Conservation (phyloP, 2,797 vertebrate genomes). For the Morelia viridis region DNA sequence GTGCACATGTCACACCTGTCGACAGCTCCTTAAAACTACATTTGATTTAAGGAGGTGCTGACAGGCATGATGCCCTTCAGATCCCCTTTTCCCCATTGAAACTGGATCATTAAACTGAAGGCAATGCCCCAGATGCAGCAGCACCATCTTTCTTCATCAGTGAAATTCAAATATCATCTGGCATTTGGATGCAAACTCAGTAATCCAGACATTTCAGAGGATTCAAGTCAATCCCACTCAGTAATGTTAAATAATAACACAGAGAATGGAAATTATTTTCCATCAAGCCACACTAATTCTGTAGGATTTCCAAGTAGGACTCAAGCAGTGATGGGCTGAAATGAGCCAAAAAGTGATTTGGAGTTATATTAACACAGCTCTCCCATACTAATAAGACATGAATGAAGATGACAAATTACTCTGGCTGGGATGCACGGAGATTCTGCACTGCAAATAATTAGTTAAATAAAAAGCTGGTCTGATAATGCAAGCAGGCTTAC, state of each 20-base stretch:
- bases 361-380: background rate
- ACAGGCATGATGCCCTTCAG: background rate
- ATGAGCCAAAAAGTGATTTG: constrained; percentile 10
- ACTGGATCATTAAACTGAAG: background rate
- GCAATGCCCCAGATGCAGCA: background rate
- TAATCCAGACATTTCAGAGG: background rate
- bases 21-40: background rate
- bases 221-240: background rate
- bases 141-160: background rate
- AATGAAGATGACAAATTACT: constrained; percentile 42
- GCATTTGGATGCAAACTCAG: background rate
- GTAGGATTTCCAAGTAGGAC: constrained; percentile 17
- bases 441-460: constrained; percentile 36
- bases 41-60: background rate
- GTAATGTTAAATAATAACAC: background rate
- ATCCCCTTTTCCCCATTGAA: background rate
- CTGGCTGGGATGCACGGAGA: background rate
- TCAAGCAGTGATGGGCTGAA: constrained; percentile 12
- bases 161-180: background rate
- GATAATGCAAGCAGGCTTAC: constrained; percentile 21
- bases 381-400: constrained; percentile 34
- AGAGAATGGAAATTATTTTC: constrained; percentile 3
- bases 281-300: constrained; percentile 13
- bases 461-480: constrained; percentile 32
- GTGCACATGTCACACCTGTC: background rate